These are phyloP conservation scores for Semicossyphus pulcher DNA, from an alignment of 2,113 vertebrate species.

Conservation along the genomic window DNA sequence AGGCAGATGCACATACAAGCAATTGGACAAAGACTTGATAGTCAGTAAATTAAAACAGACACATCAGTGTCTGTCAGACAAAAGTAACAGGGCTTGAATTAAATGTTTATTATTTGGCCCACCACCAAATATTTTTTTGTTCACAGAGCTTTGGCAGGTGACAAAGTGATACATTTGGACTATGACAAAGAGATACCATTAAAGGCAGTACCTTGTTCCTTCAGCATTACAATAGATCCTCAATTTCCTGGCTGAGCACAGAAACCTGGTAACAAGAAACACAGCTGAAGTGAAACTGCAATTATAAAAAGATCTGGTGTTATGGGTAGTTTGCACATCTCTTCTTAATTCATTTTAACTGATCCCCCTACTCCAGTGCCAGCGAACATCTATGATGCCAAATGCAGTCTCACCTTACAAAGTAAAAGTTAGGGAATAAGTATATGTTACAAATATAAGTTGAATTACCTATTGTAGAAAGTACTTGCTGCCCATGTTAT, in stretches of 20 bases:
- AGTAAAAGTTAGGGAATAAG: no score
- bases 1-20: neutral
- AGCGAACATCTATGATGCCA: neutral
- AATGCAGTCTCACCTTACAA: neutral
- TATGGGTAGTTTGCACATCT: neutral
- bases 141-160: neutral
- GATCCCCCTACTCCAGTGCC: neutral
- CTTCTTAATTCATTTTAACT: neutral
- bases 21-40: no score
- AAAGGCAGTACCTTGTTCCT: conserved; percentile 87
- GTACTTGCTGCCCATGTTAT: neutral
- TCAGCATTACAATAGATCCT: conserved; percentile 93
- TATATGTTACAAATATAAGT: no score
- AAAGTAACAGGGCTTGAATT: no score
- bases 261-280: conserved; percentile 85
- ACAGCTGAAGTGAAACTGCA: neutral
- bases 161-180: neutral
- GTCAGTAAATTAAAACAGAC: no score
- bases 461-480: no score
- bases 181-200: neutral
- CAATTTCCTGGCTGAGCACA: conserved; percentile 86
- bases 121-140: neutral
- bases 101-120: no score
- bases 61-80: no score
- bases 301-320: neutral